Conservation (phyloP, 2,888 invertebrate genomes). For the Drosophila aldrichi region DNA sequence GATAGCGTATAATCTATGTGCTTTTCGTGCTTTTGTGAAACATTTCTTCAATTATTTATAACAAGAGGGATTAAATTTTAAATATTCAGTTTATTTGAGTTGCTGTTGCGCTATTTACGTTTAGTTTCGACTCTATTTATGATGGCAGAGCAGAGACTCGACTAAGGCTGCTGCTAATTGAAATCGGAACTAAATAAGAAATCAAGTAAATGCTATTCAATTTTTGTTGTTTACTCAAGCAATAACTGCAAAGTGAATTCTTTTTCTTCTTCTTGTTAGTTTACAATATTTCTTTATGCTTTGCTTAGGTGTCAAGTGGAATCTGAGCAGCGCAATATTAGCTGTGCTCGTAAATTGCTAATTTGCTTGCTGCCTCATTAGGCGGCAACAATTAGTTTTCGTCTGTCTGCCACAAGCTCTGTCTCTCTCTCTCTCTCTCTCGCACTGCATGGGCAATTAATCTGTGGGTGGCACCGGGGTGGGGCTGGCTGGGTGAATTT, state of each 20-base stretch:
- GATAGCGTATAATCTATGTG: slow-evolving; percentile 30
- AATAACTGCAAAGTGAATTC: too few species aligned
- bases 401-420: neutral
- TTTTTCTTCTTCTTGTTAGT: too few species aligned
- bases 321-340: slow-evolving; percentile 8
- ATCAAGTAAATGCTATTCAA: neutral
- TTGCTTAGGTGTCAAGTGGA: slow-evolving; percentile 2
- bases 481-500: slow-evolving; percentile 50
- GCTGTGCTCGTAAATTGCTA: slow-evolving; percentile 18
- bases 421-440: neutral
- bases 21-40: slow-evolving; percentile 14
- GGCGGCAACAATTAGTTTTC: slow-evolving; percentile 28
- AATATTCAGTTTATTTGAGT: slow-evolving; percentile 6
- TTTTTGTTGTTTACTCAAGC: neutral
- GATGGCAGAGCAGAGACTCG: neutral
- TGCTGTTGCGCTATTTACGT: slow-evolving; percentile 7
- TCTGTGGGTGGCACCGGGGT: slow-evolving; percentile 34
- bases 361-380: slow-evolving; percentile 36
- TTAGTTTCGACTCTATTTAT: neutral
- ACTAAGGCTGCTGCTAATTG: neutral
- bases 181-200: neutral
- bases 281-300: neutral
- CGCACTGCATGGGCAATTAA: slow-evolving; percentile 72
- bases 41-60: slow-evolving; percentile 22
- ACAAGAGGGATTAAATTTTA: slow-evolving; percentile 15